Percentiles rank a stretch among this genome's conserved stretches.
These are phyloP conservation scores for Bradypodion ventrale DNA, from an alignment of 2,797 vertebrate genomes.

Conservation along the genomic window DNA sequence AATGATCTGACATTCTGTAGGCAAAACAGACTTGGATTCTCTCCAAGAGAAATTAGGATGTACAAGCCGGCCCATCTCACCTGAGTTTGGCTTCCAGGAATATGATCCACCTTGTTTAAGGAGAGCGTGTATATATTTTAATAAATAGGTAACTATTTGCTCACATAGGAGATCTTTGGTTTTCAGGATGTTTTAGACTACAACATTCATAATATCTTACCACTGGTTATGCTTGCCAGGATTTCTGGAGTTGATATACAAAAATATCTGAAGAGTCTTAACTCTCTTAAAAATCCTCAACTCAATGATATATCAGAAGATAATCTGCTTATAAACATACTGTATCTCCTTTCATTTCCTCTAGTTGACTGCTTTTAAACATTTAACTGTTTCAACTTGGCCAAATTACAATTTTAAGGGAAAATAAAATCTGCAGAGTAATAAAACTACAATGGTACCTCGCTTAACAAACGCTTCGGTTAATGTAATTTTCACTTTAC, in stretches of 20 bases:
- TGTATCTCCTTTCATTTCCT: constrained; percentile 7
- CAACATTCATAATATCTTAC: background rate
- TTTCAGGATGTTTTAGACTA: background rate
- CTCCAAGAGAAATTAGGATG: no score
- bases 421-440: background rate
- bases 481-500: no score
- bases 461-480: no score
- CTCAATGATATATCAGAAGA: background rate
- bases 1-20: no score
- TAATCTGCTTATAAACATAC: background rate
- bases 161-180: background rate
- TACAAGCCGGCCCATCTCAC: no score
- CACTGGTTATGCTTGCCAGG: background rate
- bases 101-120: no score
- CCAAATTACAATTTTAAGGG: constrained; percentile 21
- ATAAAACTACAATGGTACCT: no score
- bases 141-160: background rate
- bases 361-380: background rate
- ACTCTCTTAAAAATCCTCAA: background rate
- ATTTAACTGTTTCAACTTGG: constrained; percentile 13
- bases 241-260: background rate
- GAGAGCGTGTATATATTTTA: background rate
- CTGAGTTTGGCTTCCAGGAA: no score
- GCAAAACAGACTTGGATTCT: no score
- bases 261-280: background rate